Base-by-base conservation (phyloP, 2,888 invertebrate genomes). In the Melieria omissa region DNA sequence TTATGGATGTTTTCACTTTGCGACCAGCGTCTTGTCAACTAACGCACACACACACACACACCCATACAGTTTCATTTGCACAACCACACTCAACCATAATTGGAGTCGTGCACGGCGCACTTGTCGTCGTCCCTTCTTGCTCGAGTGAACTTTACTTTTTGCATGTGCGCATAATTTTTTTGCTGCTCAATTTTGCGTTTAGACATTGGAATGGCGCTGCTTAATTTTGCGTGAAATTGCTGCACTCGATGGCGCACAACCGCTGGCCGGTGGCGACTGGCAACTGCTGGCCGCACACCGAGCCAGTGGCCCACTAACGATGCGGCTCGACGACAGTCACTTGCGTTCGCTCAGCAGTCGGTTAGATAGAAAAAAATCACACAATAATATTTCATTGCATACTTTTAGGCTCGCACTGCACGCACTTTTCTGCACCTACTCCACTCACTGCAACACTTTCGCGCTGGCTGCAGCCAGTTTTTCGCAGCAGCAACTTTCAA, bases 161-260 rank as follows among this genome's bases (percentile, higher is more conserved):
- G 7, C 52, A 60, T 62, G 4, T 57, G 29, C 29, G 29, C 29
- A 29, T 29, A 29, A 29, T 29, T 29, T 29, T 29, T 29, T 29
- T 29, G 29, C 29, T 29, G 29, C 1, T 29, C 29, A 29, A 29
- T 29, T 29, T 55, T 16, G 4, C 14, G 29, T 73, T 70, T 65
- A 9, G 54, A 6, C 14, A 54, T 14, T 29, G 46, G 41, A 63
- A 57, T 71, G 66, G 71, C 73, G 73, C 71, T 76, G 74, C 73
- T 74, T 75, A 74, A 75, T 75, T 76, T 74, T 73, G 75, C 73
- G 72, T 75, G 72, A 73, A 74, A 76, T 70, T 72, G 65, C 60
- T 63, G 71, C 49, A 71, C 54, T 74, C 70, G 75, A 72, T 73
- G 74, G 61, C 65, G 72, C 76, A 74, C 67, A 75, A 65, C 68